Percentiles rank a stretch among this genome's conserved stretches.
These are phyloP conservation scores for Drosophila parabipectinata DNA, from an alignment of 1,140 invertebrate species.

Conservation along the genomic window DNA sequence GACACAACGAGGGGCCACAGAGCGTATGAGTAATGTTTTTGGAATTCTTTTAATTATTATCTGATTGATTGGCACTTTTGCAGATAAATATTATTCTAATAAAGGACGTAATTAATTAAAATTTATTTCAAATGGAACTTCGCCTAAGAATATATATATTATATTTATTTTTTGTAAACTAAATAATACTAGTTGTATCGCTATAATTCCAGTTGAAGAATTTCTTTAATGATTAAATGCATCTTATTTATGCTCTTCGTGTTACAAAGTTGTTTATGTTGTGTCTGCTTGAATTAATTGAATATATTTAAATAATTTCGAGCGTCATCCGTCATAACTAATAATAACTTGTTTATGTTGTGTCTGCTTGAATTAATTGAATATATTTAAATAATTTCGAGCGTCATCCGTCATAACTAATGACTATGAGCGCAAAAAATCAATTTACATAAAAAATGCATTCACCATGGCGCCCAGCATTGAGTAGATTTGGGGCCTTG, in stretches of 20 bases:
- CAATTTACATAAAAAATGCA: constrained; percentile 81
- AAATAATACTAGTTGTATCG: background rate
- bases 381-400: constrained; percentile 80
- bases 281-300: constrained; percentile 72
- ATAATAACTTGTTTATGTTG: constrained; percentile 67
- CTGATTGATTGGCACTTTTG: background rate
- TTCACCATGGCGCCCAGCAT: constrained; percentile 69
- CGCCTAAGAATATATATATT: background rate
- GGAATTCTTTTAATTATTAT: constrained; percentile 1
- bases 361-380: constrained; percentile 72
- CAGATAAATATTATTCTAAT: background rate
- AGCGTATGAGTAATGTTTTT: constrained; percentile 45
- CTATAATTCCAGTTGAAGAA: background rate
- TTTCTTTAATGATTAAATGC: background rate
- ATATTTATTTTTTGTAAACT: background rate
- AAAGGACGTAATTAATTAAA: background rate
- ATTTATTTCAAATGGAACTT: background rate
- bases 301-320: constrained; percentile 80
- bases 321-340: constrained; percentile 72
- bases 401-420: constrained; percentile 75
- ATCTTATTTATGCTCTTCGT: background rate
- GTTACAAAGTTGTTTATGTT: constrained; percentile 48
- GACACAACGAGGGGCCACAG: constrained; percentile 4
- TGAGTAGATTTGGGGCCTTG: constrained; percentile 20
- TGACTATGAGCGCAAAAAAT: constrained; percentile 63